Evolutionary conservation across 1,140 invertebrate genomes (phyloP), one percentile per base, ranked within the genome.

Genomic region (Pseudomyrmex dendroicus): DNA sequence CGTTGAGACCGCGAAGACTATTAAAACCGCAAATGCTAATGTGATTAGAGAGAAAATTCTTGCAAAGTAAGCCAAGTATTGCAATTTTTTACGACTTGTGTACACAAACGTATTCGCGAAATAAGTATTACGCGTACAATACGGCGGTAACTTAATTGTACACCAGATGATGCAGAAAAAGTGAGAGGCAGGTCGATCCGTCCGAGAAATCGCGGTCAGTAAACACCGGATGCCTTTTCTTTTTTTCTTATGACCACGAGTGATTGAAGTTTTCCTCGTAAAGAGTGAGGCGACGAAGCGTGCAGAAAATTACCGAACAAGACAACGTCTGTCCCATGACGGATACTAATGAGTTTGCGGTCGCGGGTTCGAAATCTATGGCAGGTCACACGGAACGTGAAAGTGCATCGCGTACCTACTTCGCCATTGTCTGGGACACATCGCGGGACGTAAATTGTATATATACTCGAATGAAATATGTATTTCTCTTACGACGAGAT

Each of bases 281-380:
- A 62, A 62, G 46, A 0, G 35, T 5, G n/a, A 66, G 54, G 61
- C 59, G 83, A 78, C 59, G 54, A 80, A 61, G 54, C 46, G 46
- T 56, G 25, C 62, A 67, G 76, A 66, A 82, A 85, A 73, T 82
- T 54, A 73, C 25, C 50, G 52, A 62, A 17, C 74, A 48, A 52
- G 50, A 80, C 77, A 46, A 54, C 56, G 80, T 64, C 72, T 83
- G 66, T 62, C 48, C 72, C 84, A 67, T 87, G 74, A 84, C 70
- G 72, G 73, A 83, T 73, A 73, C 73, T 89, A 90, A 89, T 89
- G 83, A 90, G 86, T 89, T 90, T 87, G 87, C 84, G 85, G 88
- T 89, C 50, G 35, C 35, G 63, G 57, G 50, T 22, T 84, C 73
- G 84, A 72, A 86, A 87, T 86, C 48, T 83, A 86, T 72, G 85